Conservation (phyloP, 2,113 vertebrate species). For the Sceloporus undulatus region DNA sequence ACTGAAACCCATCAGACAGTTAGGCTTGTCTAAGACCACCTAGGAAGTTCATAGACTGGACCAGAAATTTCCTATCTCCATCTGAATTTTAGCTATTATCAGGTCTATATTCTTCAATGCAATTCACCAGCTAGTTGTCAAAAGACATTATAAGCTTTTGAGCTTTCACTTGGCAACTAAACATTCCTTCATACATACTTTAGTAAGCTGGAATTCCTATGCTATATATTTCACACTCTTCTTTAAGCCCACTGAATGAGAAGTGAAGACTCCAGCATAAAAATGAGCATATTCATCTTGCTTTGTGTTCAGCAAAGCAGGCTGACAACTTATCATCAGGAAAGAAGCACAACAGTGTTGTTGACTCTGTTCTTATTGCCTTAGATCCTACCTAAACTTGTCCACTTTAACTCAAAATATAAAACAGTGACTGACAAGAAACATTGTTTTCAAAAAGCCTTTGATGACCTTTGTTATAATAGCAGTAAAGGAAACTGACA, state of each 20-base stretch:
- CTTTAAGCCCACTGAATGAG: not conserved
- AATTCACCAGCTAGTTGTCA: not conserved
- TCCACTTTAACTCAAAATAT: not conserved
- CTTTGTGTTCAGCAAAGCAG: not conserved
- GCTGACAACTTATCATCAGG: not conserved
- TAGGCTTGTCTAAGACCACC: not conserved
- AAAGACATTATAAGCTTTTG: not conserved
- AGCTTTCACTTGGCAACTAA: not conserved
- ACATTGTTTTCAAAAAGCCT: not conserved
- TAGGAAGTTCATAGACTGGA: not conserved
- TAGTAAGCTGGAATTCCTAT: not conserved
- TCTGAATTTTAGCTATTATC: no score
- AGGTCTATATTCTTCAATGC: no score
- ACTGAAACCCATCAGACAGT: not conserved
- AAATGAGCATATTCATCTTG: not conserved
- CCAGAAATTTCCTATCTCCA: not conserved
- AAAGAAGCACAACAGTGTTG: not conserved
- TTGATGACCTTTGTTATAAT: not conserved
- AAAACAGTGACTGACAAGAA: not conserved
- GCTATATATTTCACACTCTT: not conserved
- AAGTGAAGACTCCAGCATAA: conserved; percentile 4
- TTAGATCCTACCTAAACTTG: not conserved
- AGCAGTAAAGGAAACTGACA: not conserved
- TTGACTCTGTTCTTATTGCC: fast-evolving
- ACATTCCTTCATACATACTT: not conserved